Percentiles rank a stretch among this genome's conserved stretches.
Conservation (phyloP, 1,140 invertebrate species). For the Ceratina japonica region DNA sequence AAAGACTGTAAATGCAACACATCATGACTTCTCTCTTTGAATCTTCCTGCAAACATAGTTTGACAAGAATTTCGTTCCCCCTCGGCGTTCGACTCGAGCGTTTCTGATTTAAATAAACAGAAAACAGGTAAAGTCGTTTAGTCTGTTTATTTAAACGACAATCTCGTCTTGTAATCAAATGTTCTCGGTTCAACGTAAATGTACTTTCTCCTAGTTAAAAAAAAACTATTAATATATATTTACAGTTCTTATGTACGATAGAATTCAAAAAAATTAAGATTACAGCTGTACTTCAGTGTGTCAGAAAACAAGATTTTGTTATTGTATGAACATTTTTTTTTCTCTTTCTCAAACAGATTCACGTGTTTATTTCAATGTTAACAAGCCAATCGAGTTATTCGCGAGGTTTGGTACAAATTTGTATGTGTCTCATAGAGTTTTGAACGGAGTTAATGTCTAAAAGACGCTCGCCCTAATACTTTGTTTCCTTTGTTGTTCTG, state of each 20-base stretch:
- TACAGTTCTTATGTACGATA: constrained; percentile 38
- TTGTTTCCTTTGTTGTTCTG: too few species aligned
- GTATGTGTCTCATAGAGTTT: constrained; percentile 9
- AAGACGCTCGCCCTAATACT: constrained; percentile 46
- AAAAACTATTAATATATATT: constrained; percentile 41
- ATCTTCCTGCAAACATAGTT: constrained; percentile 50
- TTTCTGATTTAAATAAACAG: constrained; percentile 40
- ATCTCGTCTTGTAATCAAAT: constrained; percentile 29
- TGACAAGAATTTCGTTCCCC: constrained; percentile 45
- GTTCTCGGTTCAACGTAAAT: constrained; percentile 25
- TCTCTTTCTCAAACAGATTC: too few species aligned
- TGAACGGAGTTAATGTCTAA: constrained; percentile 42
- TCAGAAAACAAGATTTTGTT: constrained; percentile 16
- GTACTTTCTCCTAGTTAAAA: constrained; percentile 35
- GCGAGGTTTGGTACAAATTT: background rate
- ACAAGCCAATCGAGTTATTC: too few species aligned
- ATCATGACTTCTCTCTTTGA: constrained; percentile 52
- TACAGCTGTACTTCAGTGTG: constrained; percentile 48
- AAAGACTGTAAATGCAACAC: constrained; percentile 61
- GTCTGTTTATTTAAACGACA: constrained; percentile 38
- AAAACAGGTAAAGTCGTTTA: constrained; percentile 25
- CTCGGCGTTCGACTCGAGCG: constrained; percentile 1
- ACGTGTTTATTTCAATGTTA: too few species aligned
- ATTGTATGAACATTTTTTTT: constrained; percentile 18
- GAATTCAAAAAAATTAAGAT: constrained; percentile 42